phyloP scores from a whole-genome alignment of 1,140 invertebrate species.

The Drosophila littoralis region DNA sequence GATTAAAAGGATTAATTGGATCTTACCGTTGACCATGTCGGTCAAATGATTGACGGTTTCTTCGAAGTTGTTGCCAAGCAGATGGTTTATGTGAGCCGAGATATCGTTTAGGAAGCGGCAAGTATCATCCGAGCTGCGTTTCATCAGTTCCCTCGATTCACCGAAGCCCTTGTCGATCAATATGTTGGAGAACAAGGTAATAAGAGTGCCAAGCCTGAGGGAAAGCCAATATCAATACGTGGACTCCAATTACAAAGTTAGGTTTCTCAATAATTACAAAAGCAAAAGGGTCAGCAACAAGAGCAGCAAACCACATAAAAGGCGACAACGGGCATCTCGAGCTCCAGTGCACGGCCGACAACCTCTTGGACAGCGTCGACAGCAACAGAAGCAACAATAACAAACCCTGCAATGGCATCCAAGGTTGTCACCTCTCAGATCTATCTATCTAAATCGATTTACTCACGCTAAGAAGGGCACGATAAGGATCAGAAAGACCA shows the following conservation, averaged over 20 bases:
- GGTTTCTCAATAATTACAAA: constrained; percentile 88
- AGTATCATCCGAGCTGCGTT: constrained; percentile 87
- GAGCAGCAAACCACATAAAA: constrained; percentile 89
- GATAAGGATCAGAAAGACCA: constrained; percentile 87
- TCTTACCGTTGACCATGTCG: constrained; percentile 86
- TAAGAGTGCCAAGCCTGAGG: constrained; percentile 90
- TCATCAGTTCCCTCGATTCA: constrained; percentile 86
- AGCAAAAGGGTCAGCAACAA: constrained; percentile 90
- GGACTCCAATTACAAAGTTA: not conserved
- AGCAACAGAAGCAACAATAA: constrained; percentile 94
- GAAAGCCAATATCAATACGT: constrained; percentile 43
- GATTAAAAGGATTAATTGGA: not conserved
- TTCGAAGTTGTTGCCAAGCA: constrained; percentile 89
- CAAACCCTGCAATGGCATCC: constrained; percentile 85
- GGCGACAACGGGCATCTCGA: constrained; percentile 91
- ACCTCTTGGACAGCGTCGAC: constrained; percentile 90
- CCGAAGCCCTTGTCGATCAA: constrained; percentile 89
- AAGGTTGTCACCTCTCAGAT: not conserved
- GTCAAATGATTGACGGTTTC: constrained; percentile 89
- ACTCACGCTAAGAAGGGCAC: constrained; percentile 87
- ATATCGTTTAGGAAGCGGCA: constrained; percentile 89
- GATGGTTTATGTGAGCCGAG: constrained; percentile 87
- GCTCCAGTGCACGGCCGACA: constrained; percentile 92
- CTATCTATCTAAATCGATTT: not conserved
- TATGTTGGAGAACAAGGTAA: constrained; percentile 93